Percentiles rank a stretch among this genome's conserved stretches.
Conservation (phyloP, 2,113 vertebrate genomes). For the Dicaeum eximium region DNA sequence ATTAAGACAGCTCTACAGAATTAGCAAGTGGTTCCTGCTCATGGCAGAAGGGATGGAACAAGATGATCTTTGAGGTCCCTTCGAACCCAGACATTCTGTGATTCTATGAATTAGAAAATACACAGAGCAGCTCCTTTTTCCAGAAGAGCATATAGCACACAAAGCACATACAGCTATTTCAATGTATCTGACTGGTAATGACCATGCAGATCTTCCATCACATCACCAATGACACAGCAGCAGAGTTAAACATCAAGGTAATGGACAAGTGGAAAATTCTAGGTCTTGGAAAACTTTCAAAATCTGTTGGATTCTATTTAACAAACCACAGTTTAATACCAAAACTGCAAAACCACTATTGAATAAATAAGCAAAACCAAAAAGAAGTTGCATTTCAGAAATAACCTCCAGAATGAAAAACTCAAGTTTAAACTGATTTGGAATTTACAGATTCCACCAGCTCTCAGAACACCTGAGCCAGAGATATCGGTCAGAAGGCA, state of each 20-base stretch:
- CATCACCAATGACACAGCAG: background rate
- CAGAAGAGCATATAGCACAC: background rate
- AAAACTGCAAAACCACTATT: background rate
- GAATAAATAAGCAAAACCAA: background rate
- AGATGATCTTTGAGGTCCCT: background rate
- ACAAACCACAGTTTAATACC: background rate
- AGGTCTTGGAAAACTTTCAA: background rate
- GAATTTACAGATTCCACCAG: background rate
- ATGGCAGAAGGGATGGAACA: background rate
- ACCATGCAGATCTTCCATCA: background rate
- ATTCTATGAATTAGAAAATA: background rate
- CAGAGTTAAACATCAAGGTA: background rate
- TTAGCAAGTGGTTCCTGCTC: background rate
- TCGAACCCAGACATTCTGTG: background rate
- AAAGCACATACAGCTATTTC: background rate
- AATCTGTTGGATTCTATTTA: background rate
- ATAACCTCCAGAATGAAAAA: background rate
- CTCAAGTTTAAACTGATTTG: background rate
- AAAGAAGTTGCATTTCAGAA: background rate
- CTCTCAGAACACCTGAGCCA: background rate
- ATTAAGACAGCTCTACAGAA: background rate
- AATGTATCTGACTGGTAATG: background rate
- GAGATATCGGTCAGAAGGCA: rapidly evolving
- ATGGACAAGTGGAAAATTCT: background rate
- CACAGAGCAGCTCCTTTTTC: background rate